Evolutionary conservation across 1,140 invertebrate genomes (phyloP), one percentile per base, ranked within the genome.

Genomic region (Tetragnatha versicolor): DNA sequence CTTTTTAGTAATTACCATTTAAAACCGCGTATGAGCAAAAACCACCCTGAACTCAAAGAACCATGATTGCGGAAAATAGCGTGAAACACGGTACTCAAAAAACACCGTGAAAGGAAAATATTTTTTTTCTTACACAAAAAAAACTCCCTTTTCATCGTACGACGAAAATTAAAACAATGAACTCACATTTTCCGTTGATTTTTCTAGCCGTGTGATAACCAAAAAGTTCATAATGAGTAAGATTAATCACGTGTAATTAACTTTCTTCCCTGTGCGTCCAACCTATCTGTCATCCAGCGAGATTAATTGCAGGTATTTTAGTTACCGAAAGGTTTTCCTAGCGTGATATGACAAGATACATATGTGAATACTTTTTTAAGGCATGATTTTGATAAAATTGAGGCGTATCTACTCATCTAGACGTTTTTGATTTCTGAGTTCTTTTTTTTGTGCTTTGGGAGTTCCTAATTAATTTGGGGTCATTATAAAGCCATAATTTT

Each of bases 171-270:
- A 58, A 31, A 58, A n/a, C 3, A 37, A 2, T 61, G 31, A 61
- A 9, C 14, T 22, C 4, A n/a, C 17, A 3, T 37, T 61, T 61
- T 61, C 22, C 29, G 3, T n/a, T 33, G 20, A 2, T 17, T 29
- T 61, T 61, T 37, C 22, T 55, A 22, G 29, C 22, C 29, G n/a
- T 20, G 37, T 33, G 58, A 61, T 61, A 61, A 37, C 58, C 37
- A 9, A n/a, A 35, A 31, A 61, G 58, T 61, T 61, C 58, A 20
- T 37, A 37, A 35, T 35, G 58, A 61, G 31, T 22, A 61, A 61
- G 33, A 61, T 61, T 61, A 61, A 61, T 61, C 58, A 61, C 58
- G 14, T 20, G n/a, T 61, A 61, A 61, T 61, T 61, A 61, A 61
- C 58, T 61, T 61, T 33, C 29, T 17, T 61, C 33, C n/a, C 10